Base-by-base conservation (phyloP, 2,113 vertebrate genomes). In the Melanotaenia duboulayi region DNA sequence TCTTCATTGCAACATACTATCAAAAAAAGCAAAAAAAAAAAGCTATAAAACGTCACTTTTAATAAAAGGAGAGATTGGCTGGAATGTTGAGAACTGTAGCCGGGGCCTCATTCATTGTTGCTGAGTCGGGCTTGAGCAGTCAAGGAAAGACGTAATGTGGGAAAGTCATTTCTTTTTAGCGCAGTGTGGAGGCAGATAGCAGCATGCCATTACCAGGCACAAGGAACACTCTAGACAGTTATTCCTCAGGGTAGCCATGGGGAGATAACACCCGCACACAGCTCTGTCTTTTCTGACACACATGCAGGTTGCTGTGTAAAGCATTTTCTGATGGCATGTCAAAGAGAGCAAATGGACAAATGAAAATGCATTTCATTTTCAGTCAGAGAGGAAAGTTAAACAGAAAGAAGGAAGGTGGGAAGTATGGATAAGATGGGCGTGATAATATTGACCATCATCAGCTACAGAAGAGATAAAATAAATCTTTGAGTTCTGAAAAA, bases 141-240 rank as follows among this genome's bases (percentile, higher is more conserved):
- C 88, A 81, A 82, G 85, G 88, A 77, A 85, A 78, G 73, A 48
- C n/a, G 54, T 23, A 54, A 75, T 40, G 75, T 82, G 67, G 83
- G 82, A 85, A 92, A 86, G 89, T 89, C 64, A 92, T 91, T 92
- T 88, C 58, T 87, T 83, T 78, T 83, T 58, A 73, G 76, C 13
- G 7, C 80, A 61, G 76, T 39, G n/a, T 67, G 74, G 65, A 78
- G 62, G 56, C 80, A 90, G 91, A 91, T 90, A 90, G 87, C 85
- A 75, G 88, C 74, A 80, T 42, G 82, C 86, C 76, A 91, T 93
- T 90, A 89, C 58, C 74, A 78, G 71, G 60, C 77, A 85, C 79
- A 54, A 52, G 71, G 64, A 87, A 66, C 51, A 6, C 55, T 59
- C 59, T 67, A 83, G 82, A 84, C 85, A 76, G 76, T 54, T 81